Conservation (phyloP, 2,113 vertebrate species). For the Prinia subflava region DNA sequence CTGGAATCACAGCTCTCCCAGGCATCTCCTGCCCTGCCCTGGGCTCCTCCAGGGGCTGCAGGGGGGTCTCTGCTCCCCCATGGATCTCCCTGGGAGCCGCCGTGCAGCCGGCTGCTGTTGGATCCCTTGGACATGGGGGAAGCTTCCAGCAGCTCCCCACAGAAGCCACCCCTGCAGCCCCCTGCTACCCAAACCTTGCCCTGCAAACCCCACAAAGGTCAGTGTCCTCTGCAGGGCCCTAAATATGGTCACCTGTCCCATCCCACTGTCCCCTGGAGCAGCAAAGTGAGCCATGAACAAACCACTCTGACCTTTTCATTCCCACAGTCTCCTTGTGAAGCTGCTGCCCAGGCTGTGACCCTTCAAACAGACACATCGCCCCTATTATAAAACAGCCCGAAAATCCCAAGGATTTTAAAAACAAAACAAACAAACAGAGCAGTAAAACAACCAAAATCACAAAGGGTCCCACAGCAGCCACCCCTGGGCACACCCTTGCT, state of each 20-base stretch:
- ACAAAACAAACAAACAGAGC: not conserved
- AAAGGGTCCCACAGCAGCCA: not conserved
- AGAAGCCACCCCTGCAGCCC: not conserved
- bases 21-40: not conserved
- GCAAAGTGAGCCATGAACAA: not conserved
- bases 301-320: not conserved
- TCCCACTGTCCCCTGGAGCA: not conserved
- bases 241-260: not conserved
- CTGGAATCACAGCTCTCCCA: not conserved
- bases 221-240: not conserved
- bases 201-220: not conserved
- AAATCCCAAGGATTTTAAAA: not conserved
- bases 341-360: not conserved
- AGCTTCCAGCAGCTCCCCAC: not conserved
- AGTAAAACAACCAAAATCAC: not conserved
- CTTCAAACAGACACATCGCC: not conserved
- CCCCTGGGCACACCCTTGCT: not conserved
- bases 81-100: not conserved
- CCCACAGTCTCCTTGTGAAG: not conserved
- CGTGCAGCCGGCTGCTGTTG: rapidly evolving
- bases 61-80: not conserved
- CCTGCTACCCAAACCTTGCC: not conserved
- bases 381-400: rapidly evolving
- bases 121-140: not conserved
- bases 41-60: not conserved